Percentiles rank a stretch among this genome's conserved stretches.
phyloP scores from a whole-genome alignment of 2,113 vertebrate species.

The Planiliza haematocheilus region DNA sequence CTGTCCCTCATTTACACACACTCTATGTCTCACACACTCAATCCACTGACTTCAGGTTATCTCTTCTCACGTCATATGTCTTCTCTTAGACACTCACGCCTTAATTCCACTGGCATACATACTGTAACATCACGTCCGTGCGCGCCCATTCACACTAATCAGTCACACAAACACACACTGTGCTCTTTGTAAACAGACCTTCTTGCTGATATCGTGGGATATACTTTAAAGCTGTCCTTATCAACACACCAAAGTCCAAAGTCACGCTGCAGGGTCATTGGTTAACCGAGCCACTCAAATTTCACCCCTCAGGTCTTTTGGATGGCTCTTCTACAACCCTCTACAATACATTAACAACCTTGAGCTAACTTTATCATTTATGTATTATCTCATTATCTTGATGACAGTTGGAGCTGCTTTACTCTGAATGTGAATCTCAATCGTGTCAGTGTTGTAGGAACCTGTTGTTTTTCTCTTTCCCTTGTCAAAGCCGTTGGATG shows the following conservation, averaged over 20 bases:
- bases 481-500: conserved; percentile 12
- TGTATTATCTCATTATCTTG: no score
- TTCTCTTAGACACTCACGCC: not conserved
- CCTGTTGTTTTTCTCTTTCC: not conserved
- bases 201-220: conserved; percentile 23
- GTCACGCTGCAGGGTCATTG: conserved; percentile 2
- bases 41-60: conserved; percentile 7
- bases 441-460: no score
- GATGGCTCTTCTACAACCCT: not conserved
- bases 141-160: not conserved
- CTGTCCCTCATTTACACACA: conserved; percentile 37
- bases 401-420: no score
- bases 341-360: not conserved
- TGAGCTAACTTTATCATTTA: not conserved
- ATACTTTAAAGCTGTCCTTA: conserved; percentile 37
- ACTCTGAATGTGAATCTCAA: no score
- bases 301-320: not conserved
- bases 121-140: not conserved
- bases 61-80: conserved; percentile 9
- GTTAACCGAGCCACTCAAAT: conserved; percentile 9
- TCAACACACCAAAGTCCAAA: conserved; percentile 53
- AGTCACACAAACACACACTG: conserved; percentile 15
- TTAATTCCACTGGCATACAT: conserved; percentile 6
- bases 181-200: conserved; percentile 17
- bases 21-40: not conserved